Evolutionary conservation across 2,888 invertebrate genomes (phyloP).

Genomic region (Hartigia nigra): DNA sequence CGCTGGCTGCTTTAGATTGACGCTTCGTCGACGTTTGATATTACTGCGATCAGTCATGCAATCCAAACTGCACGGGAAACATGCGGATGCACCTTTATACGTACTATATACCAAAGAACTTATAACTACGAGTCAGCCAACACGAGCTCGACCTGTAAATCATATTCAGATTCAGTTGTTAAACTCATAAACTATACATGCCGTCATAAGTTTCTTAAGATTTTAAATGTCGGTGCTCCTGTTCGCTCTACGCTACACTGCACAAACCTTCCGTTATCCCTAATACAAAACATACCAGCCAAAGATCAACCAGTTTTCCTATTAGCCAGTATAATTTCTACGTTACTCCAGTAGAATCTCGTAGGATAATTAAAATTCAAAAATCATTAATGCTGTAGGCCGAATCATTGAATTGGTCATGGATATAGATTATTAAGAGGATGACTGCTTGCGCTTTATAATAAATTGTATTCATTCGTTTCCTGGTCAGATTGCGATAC

Average conservation of each 20-base stretch:
- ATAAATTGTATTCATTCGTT: background rate
- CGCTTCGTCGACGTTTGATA: slow-evolving; percentile 15
- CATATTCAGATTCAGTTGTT: slow-evolving; percentile 52
- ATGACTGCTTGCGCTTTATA: background rate
- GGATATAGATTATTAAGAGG: background rate
- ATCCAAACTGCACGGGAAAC: slow-evolving; percentile 33
- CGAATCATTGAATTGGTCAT: background rate
- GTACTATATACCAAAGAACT: slow-evolving; percentile 12
- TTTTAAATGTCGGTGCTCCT: background rate
- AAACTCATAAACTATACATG: slow-evolving; percentile 38
- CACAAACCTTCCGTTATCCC: slow-evolving; percentile 15
- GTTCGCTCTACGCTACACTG: slow-evolving; percentile 25
- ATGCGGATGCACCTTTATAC: slow-evolving; percentile 25
- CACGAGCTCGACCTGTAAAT: slow-evolving; percentile 42
- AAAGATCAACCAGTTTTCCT: background rate
- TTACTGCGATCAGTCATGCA: slow-evolving; percentile 41
- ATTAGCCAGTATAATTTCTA: background rate
- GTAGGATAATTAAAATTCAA: background rate
- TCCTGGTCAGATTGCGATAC: background rate
- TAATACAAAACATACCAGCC: background rate
- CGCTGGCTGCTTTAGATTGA: background rate
- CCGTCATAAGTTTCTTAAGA: slow-evolving; percentile 20
- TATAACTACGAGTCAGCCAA: slow-evolving; percentile 30
- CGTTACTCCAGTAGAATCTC: background rate
- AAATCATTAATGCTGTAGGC: background rate